A percentile compares a stretch with the other conserved stretches of the same genome.
phyloP scores from a whole-genome alignment of 2,113 vertebrate species.

The Sceloporus tristichus region DNA sequence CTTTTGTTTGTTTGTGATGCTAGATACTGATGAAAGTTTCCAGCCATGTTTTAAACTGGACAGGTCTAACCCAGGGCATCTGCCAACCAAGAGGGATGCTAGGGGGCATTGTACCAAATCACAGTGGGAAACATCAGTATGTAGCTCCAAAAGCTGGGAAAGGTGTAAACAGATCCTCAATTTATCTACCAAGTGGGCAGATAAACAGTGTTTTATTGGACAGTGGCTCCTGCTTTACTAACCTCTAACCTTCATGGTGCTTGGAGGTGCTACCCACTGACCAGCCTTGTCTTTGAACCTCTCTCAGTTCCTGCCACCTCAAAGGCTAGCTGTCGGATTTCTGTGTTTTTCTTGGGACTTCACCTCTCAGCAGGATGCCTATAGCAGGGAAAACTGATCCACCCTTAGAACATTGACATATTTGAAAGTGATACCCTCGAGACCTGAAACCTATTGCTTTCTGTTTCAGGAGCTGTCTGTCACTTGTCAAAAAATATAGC shows the following conservation, averaged over 20 bases:
- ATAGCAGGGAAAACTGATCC: slow-evolving; percentile 79
- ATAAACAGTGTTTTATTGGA: slow-evolving; percentile 85
- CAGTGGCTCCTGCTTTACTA: slow-evolving; percentile 89
- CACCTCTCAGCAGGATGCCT: slow-evolving; percentile 77
- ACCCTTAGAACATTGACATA: slow-evolving; percentile 79
- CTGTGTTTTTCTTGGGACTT: slow-evolving; percentile 82
- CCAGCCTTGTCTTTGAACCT: slow-evolving; percentile 86
- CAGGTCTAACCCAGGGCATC: slow-evolving; percentile 58
- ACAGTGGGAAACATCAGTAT: slow-evolving; percentile 64
- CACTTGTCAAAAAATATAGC: slow-evolving; percentile 77
- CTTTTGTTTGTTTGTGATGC: slow-evolving; percentile 79
- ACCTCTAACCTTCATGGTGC: slow-evolving; percentile 81
- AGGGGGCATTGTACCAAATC: slow-evolving; percentile 63
- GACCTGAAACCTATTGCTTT: slow-evolving; percentile 82
- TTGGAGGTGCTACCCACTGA: slow-evolving; percentile 78
- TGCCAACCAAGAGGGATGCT: slow-evolving; percentile 50
- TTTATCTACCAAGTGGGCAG: slow-evolving; percentile 77
- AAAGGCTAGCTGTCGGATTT: slow-evolving; percentile 79
- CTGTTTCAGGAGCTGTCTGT: slow-evolving; percentile 83
- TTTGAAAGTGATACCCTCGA: slow-evolving; percentile 82
- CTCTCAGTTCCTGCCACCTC: slow-evolving; percentile 80
- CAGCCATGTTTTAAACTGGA: slow-evolving; percentile 59
- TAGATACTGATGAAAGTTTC: slow-evolving; percentile 77
- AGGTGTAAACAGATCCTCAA: slow-evolving; percentile 76
- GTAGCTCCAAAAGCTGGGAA: slow-evolving; percentile 73